A percentile compares a stretch with the other conserved stretches of the same genome.
Conservation (phyloP, 2,113 vertebrate species). For the Nannospalax galili region DNA sequence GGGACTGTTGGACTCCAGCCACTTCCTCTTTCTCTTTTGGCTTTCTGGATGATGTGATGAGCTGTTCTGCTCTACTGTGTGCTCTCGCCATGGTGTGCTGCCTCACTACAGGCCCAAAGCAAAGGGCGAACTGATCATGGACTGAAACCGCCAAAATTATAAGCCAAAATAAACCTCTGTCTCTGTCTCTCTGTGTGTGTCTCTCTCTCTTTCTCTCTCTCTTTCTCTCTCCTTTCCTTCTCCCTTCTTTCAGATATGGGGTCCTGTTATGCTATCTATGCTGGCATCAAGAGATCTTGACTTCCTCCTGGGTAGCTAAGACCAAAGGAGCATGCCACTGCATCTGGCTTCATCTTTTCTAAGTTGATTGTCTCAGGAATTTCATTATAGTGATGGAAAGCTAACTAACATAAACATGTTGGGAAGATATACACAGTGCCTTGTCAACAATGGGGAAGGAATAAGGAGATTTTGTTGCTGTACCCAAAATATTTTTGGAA, state of each 20-base stretch:
- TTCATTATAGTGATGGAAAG: not conserved
- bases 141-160: not conserved
- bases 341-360: not conserved
- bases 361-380: not conserved
- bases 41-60: not conserved
- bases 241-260: not conserved
- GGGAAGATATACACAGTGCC: fast-evolving
- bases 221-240: not conserved
- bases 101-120: not conserved
- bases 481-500: not conserved
- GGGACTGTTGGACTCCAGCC: not conserved
- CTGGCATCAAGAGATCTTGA: not conserved
- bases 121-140: not conserved
- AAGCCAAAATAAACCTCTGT: not conserved
- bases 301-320: not conserved
- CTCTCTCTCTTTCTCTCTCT: not conserved
- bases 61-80: not conserved
- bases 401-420: not conserved
- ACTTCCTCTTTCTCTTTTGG: not conserved
- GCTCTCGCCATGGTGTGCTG: no score
- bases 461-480: not conserved
- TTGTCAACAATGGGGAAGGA: not conserved
- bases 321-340: not conserved
- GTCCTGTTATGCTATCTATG: not conserved
- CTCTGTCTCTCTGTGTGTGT: not conserved